phyloP scores from a whole-genome alignment of 1,140 invertebrate species.

The Panagrolaimus sp. region DNA sequence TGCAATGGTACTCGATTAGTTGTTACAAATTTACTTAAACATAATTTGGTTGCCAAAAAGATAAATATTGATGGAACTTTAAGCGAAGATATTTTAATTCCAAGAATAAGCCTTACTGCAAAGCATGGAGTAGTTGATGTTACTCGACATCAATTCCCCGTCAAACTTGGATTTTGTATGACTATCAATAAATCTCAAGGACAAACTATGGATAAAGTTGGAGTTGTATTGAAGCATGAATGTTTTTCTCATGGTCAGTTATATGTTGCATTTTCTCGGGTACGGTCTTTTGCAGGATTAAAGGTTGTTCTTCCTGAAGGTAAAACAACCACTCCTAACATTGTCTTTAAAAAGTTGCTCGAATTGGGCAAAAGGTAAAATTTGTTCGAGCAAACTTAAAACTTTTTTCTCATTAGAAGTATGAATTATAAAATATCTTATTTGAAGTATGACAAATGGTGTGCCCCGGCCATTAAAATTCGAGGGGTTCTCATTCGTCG shows the following conservation, averaged over 20 bases:
- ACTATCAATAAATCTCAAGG: constrained; percentile 18
- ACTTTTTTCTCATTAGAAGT: too few relatives aligned
- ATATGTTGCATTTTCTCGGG: not conserved
- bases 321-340: too few relatives aligned
- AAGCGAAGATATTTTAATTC: constrained; percentile 11
- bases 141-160: not conserved
- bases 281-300: too few relatives aligned
- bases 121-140: not conserved
- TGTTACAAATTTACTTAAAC: not conserved
- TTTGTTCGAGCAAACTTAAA: too few relatives aligned
- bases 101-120: not conserved
- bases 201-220: not conserved
- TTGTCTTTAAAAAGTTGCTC: too few relatives aligned
- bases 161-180: not conserved
- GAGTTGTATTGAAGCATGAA: not conserved
- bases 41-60: not conserved
- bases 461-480: too few relatives aligned
- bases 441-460: too few relatives aligned
- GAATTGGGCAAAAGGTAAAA: too few relatives aligned
- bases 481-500: too few relatives aligned
- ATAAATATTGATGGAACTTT: not conserved
- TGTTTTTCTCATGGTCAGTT: constrained; percentile 1
- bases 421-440: too few relatives aligned
- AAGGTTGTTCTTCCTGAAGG: too few relatives aligned
- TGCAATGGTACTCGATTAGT: constrained; percentile 1